Evolutionary conservation across 1,140 invertebrate species (phyloP).

Genomic region (Neocloeon triangulifer): DNA sequence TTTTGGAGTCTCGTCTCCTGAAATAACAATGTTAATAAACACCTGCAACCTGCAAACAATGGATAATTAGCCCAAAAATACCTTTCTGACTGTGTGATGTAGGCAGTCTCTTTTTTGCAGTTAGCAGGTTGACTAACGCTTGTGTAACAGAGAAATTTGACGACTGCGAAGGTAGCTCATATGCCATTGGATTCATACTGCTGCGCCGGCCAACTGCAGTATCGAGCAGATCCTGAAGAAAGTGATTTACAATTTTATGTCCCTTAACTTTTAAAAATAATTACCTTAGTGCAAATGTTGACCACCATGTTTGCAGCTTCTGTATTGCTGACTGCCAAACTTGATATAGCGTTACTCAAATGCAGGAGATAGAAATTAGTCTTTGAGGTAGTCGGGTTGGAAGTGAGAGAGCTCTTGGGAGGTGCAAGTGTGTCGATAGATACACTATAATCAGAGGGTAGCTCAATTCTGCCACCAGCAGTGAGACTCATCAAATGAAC

Average conservation of each 20-base stretch:
- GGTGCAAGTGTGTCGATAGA: not conserved
- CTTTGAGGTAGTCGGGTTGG: too few species aligned
- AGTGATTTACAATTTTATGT: conserved; percentile 4
- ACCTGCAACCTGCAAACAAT: not conserved
- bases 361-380: conserved; percentile 16
- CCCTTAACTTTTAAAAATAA: not conserved
- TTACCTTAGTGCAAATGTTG: conserved; percentile 33
- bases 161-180: conserved; percentile 5
- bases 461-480: conserved; percentile 26
- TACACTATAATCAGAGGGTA: conserved; percentile 7
- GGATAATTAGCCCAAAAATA: too few species aligned
- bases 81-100: conserved; percentile 19
- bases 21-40: conserved; percentile 6
- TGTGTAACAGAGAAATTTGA: conserved; percentile 32
- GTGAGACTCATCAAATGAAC: conserved; percentile 37
- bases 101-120: conserved; percentile 18
- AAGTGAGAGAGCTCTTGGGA: conserved; percentile 1
- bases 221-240: conserved; percentile 24
- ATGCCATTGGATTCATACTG: not conserved
- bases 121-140: conserved; percentile 30
- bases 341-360: conserved; percentile 28
- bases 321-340: conserved; percentile 27
- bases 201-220: conserved; percentile 19
- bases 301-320: conserved; percentile 28
- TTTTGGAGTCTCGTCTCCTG: conserved; percentile 10